These are phyloP conservation scores for Cladorhizidae sp. DNA, from an alignment of 37 sponge, comb jelly and placozoan genomes.

Conservation along the genomic window DNA sequence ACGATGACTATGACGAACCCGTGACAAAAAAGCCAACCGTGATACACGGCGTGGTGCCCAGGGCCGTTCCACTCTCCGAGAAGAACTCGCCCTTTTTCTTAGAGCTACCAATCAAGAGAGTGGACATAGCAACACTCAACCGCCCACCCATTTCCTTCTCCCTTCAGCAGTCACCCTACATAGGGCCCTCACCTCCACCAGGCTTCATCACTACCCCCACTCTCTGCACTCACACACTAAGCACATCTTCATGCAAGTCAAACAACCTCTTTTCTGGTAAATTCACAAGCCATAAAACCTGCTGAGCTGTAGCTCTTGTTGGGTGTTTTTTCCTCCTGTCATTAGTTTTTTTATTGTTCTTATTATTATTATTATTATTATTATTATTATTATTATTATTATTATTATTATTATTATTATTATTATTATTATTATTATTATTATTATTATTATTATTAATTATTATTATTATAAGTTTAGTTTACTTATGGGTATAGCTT, in stretches of 20 bases:
- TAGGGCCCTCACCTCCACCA: background rate
- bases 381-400: background rate
- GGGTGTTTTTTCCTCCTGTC: background rate
- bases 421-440: background rate
- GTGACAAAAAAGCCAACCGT: background rate
- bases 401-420: background rate
- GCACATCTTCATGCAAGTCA: slow-evolving; percentile 38
- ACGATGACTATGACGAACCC: background rate
- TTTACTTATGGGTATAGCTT: background rate
- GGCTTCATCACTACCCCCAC: slow-evolving; percentile 10
- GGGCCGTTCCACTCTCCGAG: slow-evolving; percentile 30
- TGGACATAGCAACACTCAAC: slow-evolving; percentile 5
- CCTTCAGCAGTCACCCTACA: background rate
- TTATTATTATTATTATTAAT: background rate
- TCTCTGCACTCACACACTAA: slow-evolving; percentile 14
- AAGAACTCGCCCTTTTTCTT: slow-evolving; percentile 53
- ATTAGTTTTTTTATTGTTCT: background rate
- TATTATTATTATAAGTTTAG: background rate
- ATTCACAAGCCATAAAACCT: background rate
- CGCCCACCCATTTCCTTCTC: background rate
- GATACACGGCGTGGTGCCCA: slow-evolving; percentile 44
- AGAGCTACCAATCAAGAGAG: slow-evolving; percentile 68
- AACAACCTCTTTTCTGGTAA: slow-evolving; percentile 34
- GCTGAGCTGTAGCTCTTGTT: background rate
- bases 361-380: no score